Evolutionary conservation across 2,797 vertebrate species (phyloP).

Genomic region (Lophura swinhoii): DNA sequence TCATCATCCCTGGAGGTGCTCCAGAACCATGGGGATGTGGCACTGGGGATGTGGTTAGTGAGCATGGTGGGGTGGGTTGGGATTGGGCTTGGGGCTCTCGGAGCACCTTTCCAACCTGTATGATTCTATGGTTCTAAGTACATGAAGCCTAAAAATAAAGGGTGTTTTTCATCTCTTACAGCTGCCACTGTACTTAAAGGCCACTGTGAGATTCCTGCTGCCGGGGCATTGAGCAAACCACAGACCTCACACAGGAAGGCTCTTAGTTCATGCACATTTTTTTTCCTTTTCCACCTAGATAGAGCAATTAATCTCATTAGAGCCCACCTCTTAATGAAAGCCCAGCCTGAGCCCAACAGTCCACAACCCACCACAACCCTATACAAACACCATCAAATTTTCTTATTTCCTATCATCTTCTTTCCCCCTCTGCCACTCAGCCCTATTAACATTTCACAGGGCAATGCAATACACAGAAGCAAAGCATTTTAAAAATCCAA

Average conservation of each 20-base stretch:
- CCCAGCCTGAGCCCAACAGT: neutral
- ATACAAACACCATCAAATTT: neutral
- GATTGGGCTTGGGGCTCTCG: too few relatives aligned
- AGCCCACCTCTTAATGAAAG: neutral
- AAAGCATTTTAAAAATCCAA: neutral
- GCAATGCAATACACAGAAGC: neutral
- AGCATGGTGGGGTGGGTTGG: too few relatives aligned
- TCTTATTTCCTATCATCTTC: neutral
- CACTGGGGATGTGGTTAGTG: too few relatives aligned
- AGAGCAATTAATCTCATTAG: neutral
- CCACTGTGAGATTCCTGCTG: neutral
- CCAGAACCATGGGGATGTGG: too few relatives aligned
- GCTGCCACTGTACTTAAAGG: fast-evolving
- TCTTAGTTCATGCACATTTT: fast-evolving
- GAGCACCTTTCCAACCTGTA: too few relatives aligned
- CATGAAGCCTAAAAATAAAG: neutral
- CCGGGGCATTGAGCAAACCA: neutral
- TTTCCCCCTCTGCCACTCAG: neutral
- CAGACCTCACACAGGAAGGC: neutral
- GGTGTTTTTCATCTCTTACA: neutral
- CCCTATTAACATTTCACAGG: neutral
- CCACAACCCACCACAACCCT: neutral
- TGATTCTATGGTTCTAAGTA: neutral
- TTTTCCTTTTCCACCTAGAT: neutral
- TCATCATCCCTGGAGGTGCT: too few relatives aligned